Base-by-base conservation (phyloP, 2,888 invertebrate genomes). In the Yponomeuta malinellus region DNA sequence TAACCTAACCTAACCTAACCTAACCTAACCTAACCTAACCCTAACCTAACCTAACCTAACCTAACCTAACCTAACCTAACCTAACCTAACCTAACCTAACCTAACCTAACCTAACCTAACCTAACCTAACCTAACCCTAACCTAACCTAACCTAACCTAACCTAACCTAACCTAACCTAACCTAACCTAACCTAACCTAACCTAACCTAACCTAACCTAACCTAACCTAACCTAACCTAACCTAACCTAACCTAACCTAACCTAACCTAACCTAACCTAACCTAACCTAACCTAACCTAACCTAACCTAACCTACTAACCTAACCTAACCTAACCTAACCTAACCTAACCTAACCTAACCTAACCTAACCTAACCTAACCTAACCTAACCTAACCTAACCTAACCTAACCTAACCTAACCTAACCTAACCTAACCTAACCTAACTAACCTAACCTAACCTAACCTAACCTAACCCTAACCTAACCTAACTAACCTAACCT, bases 1-100 rank as follows among this genome's bases (percentile, higher is more conserved):
- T 67, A 43, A 43, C 43, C 43, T 43, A 43, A 43, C 43, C 43
- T 43, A 43, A 68, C 43, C 68, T 68, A 68, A 68, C 68, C 68
- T 68, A 68, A 74, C 75, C 73, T 74, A 75, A 74, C 73, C 75
- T 74, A 75, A 75, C 74, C 74, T 74, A 74, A 75, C n/a, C 74
- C 74, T 73, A 76, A 77, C 74, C 73, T 73, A 76, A 76, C 75
- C 76, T 75, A 76, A 68, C 68, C 68, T 68, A 68, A 68, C 68
- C 68, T 68, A 68, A 75, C 76, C 77, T 75, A 77, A 75, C 76
- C 76, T 77, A 75, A 76, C 75, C 76, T 75, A 76, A 76, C 75
- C 76, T 75, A 75, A 77, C 78, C 77, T 76, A 75, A 76, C 75
- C 76, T 74, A 76, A 75, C 76, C 75, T 75, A 76, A 75, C 75